Evolutionary conservation across 2,888 invertebrate species (phyloP).

Genomic region (Heteropelma amictum): DNA sequence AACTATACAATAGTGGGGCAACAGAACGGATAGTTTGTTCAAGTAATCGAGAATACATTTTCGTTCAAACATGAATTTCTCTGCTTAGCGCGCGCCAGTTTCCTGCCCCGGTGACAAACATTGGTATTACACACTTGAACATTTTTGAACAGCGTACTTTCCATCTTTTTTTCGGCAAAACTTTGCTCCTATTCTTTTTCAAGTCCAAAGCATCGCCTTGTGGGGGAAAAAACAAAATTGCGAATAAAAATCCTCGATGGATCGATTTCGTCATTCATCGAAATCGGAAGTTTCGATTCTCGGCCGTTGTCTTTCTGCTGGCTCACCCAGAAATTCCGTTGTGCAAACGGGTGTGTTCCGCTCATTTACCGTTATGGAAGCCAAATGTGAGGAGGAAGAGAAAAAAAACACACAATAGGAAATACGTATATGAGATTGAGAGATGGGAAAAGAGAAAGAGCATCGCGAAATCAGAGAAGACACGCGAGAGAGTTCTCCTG

Average conservation of each 20-base stretch:
- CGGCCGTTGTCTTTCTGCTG: not conserved
- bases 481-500: conserved; percentile 64
- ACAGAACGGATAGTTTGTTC: conserved; percentile 21
- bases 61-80: conserved; percentile 65
- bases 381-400: conserved; percentile 31
- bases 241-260: not conserved
- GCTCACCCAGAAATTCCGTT: conserved; percentile 45
- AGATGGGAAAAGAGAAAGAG: conserved; percentile 1
- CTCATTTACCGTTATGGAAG: conserved; percentile 43
- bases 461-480: conserved; percentile 35
- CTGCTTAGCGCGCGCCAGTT: conserved; percentile 70
- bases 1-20: conserved; percentile 21
- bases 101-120: conserved; percentile 60
- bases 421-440: not conserved
- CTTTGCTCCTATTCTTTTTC: not conserved
- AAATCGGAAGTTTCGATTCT: conserved; percentile 49
- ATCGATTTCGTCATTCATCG: not conserved
- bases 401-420: not conserved
- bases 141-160: conserved; percentile 64
- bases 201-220: not conserved
- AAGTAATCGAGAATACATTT: conserved; percentile 10
- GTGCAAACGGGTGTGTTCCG: conserved; percentile 40
- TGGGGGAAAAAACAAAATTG: not conserved
- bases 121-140: conserved; percentile 41
- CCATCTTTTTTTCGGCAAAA: conserved; percentile 26